Base-by-base conservation (phyloP, 2,797 vertebrate genomes). In the Sebastes taczanowskii region DNA sequence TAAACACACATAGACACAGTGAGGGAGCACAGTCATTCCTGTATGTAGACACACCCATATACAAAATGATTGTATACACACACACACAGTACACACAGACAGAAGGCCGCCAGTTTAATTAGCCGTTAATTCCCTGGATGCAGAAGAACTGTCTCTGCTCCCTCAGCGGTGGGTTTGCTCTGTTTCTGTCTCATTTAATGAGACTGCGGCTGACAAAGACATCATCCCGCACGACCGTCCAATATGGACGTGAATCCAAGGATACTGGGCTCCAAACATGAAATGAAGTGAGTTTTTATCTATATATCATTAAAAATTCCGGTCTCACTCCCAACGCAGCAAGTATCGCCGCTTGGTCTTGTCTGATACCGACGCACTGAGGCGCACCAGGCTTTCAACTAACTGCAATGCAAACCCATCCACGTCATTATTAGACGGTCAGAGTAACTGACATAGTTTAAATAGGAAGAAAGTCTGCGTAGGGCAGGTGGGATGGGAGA, bases 51-150 rank as follows among this genome's bases (percentile, higher is more conserved):
- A 71, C 78, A 38, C 83, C 68, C 66, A 75, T 30, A 30, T 22
- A 23, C 53, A 76, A 30, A 69, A 38, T 25, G 25, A 32, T 22
- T 69, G 6, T 69, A 71, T 25, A 23, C 23, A 81, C 22, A 74
- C 66, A 11, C 65, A 10, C 18, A 64, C n/a, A 27, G n/a, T 46
- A 76, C 56, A 81, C 71, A 72, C 74, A 86, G 81, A 88, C 82
- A 74, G 58, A 68, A 68, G 63, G 85, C 62, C 84, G 73, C 82
- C 78, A 52, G 25, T 81, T 64, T 82, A 88, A 88, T 86, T 75
- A 75, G 66, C 66, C 16, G n/a, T 25, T 77, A 68, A 84, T 79
- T 82, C 46, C 74, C 67, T 55, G 23, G 58, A 66, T 68, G 56
- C 68, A 65, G 63, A 66, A 77, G 59, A 67, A 23, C 61, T 56